Base-by-base conservation (phyloP, 2,888 invertebrate genomes). In the Chydorus sphaericus region DNA sequence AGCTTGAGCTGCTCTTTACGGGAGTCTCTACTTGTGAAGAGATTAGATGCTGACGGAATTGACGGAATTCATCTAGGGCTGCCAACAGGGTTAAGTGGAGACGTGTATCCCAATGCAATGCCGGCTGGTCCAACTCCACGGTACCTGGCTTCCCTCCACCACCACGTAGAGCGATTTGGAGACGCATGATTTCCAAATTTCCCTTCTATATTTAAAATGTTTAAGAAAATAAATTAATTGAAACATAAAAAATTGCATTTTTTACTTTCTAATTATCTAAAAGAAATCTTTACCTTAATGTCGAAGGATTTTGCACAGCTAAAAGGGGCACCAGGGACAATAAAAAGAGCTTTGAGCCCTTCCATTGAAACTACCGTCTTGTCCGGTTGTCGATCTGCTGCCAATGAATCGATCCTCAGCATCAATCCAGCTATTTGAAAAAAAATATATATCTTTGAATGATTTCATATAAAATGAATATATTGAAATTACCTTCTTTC, bases 391-490 rank as follows among this genome's bases (percentile, higher is more conserved):
- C 73, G 76, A 62, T 83, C 81, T 50, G 82, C 61, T 8, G 76
- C 77, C 16, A 83, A 75, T 0, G 79, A 77, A 62, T 85, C 83
- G 7, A 83, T 66, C 53, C 84, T 74, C 20, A 75, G 68, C 74
- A 84, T 80, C 55, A 85, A 67, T 59, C 82, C 82, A 65, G 82
- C 80, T 77, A 63, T 16, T 14, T 28, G 14, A 58, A 28, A 54
- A 52, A 50, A 59, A 59, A 60, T 29, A 57, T 69, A 68, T 62
- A 59, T 58, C 61, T 61, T 60, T 58, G 60, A 48, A 23, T 33
- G 50, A n/a, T 18, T 56, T 55, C 29, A 14, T 16, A 55, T 55
- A 49, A 48, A 36, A 39, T 20, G 56, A 54, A 20, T 55, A 11
- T 38, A 58, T 39, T 20, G 11, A 16, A 66, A 67, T 63, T 68